phyloP scores from a whole-genome alignment of 2,888 invertebrate genomes.

The Antheraea assamensis region DNA sequence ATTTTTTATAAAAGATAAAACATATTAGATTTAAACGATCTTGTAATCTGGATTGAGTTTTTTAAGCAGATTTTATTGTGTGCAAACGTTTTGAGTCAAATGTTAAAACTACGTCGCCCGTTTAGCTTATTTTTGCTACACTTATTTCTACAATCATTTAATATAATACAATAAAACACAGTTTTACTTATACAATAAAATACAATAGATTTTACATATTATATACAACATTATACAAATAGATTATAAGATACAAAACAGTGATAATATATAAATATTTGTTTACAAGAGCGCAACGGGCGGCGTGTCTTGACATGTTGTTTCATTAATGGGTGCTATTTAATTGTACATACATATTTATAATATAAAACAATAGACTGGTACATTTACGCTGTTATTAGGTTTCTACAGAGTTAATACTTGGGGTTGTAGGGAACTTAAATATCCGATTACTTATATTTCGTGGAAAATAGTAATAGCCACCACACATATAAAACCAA shows the following conservation, averaged over 20 bases:
- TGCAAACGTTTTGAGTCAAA: slow-evolving; percentile 54
- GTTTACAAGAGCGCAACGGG: slow-evolving; percentile 63
- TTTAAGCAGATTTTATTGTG: slow-evolving; percentile 76
- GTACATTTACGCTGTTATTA: slow-evolving; percentile 80
- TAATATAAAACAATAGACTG: slow-evolving; percentile 81
- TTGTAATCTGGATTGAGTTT: slow-evolving; percentile 82
- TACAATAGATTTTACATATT: slow-evolving; percentile 69
- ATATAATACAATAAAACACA: slow-evolving; percentile 51
- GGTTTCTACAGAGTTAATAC: slow-evolving; percentile 76
- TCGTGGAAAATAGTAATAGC: neutral
- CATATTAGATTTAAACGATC: slow-evolving; percentile 78
- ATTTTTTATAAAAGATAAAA: slow-evolving; percentile 79
- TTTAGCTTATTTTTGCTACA: slow-evolving; percentile 75
- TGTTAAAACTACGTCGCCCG: slow-evolving; percentile 59
- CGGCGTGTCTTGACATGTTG: slow-evolving; percentile 59
- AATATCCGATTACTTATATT: slow-evolving; percentile 22
- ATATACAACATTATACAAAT: slow-evolving; percentile 52
- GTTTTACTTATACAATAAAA: slow-evolving; percentile 56
- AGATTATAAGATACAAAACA: slow-evolving; percentile 57
- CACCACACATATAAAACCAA: neutral
- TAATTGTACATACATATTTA: slow-evolving; percentile 80
- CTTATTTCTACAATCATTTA: slow-evolving; percentile 55
- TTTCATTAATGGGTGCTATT: slow-evolving; percentile 80
- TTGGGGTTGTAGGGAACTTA: slow-evolving; percentile 53
- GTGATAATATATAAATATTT: slow-evolving; percentile 67